A percentile compares a stretch with the other conserved stretches of the same genome.
Conservation (phyloP, 2,113 vertebrate species). For the Trochalopteron elliotii region DNA sequence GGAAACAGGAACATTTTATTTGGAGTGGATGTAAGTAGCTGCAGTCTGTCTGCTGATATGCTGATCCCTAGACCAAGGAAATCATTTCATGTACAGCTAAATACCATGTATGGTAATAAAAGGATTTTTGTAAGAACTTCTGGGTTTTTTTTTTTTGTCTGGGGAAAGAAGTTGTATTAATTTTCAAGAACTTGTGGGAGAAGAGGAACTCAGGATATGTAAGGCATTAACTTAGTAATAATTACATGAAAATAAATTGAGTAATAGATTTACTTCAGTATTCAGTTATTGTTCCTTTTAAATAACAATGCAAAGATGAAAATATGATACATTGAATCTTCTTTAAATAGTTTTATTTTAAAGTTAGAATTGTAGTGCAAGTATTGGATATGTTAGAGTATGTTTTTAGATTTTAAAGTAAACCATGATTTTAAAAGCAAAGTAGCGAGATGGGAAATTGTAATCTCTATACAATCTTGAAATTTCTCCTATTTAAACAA, state of each 20-base stretch:
- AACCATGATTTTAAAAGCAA: neutral
- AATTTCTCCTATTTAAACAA: neutral
- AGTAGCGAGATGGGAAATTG: neutral
- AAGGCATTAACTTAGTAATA: neutral
- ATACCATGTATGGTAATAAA: neutral
- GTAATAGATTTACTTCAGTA: neutral
- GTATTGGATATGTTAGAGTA: neutral
- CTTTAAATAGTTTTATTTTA: neutral
- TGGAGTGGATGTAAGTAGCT: conserved; percentile 90
- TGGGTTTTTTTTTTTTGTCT: accelerated
- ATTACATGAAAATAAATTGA: neutral
- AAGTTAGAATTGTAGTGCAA: neutral
- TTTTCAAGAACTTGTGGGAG: neutral
- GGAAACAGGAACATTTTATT: conserved; percentile 81
- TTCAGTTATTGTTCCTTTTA: neutral
- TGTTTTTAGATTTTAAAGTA: neutral
- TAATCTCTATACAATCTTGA: neutral
- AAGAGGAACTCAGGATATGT: neutral
- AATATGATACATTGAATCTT: neutral
- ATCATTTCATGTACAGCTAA: neutral
- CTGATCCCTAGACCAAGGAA: neutral
- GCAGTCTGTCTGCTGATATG: neutral
- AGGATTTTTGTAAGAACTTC: neutral
- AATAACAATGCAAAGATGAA: neutral
- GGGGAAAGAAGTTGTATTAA: neutral